Conservation (phyloP, 2,113 vertebrate species). For the Ceratotherium simum region DNA sequence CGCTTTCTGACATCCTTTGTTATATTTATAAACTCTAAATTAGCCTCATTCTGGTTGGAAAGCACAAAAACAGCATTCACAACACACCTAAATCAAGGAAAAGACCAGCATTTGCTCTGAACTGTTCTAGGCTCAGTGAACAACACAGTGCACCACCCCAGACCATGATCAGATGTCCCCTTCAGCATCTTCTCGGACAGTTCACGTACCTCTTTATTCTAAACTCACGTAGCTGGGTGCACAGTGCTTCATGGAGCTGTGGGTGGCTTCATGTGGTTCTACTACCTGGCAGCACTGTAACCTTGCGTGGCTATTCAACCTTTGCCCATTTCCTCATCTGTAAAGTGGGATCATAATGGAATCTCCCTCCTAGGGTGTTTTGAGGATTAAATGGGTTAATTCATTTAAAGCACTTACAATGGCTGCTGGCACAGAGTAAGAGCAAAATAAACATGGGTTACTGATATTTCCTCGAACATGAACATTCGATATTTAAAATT, state of each 20-base stretch:
- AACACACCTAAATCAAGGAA: neutral
- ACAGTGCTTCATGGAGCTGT: neutral
- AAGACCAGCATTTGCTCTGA: neutral
- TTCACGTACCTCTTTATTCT: neutral
- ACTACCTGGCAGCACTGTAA: neutral
- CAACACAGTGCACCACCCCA: neutral
- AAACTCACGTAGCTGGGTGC: neutral
- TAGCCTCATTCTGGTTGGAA: neutral
- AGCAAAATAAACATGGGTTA: neutral
- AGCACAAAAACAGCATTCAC: neutral
- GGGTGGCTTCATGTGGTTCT: neutral
- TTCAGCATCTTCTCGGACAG: neutral
- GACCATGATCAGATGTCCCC: neutral
- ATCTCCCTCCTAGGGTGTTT: neutral
- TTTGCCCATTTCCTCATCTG: neutral
- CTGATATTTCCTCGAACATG: neutral
- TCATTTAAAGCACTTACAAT: neutral
- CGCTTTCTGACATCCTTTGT: neutral
- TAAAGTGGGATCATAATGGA: neutral
- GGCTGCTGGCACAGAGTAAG: neutral
- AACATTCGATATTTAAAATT: neutral
- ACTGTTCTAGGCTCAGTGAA: neutral
- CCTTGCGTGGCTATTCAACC: neutral
- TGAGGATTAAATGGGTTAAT: neutral
- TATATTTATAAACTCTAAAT: neutral